phyloP scores from a whole-genome alignment of 2,888 invertebrate species.

The Ferdinandea cuprea region DNA sequence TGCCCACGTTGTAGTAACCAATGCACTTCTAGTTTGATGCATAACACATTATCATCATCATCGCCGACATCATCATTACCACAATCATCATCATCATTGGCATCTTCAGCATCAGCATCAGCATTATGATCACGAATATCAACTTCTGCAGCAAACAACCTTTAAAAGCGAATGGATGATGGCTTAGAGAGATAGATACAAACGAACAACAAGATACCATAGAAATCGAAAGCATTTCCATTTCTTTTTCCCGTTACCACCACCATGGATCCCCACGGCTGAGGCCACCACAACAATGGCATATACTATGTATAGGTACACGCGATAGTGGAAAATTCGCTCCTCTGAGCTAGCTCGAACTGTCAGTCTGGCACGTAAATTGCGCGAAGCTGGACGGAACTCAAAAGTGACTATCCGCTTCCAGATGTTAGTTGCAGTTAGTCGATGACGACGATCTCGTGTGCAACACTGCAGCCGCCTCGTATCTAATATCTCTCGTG shows the following conservation, averaged over 20 bases:
- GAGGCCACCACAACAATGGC: slow-evolving; percentile 48
- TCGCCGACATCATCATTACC: slow-evolving; percentile 28
- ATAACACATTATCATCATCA: slow-evolving; percentile 65
- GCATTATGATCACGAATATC: slow-evolving; percentile 13
- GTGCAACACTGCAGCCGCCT: slow-evolving; percentile 34
- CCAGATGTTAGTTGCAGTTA: slow-evolving; percentile 70
- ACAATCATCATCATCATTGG: slow-evolving; percentile 32
- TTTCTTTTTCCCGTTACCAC: slow-evolving; percentile 73
- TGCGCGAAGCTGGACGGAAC: slow-evolving; percentile 73
- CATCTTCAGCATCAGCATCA: slow-evolving; percentile 17
- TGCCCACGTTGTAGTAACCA: slow-evolving; percentile 48
- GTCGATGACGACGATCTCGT: slow-evolving; percentile 66
- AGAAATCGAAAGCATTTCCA: slow-evolving; percentile 74
- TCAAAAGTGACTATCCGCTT: slow-evolving; percentile 54
- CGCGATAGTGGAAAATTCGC: slow-evolving; percentile 66
- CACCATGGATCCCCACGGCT: slow-evolving; percentile 59
- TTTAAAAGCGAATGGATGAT: slow-evolving; percentile 61
- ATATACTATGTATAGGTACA: too few species aligned
- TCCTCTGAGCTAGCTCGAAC: slow-evolving; percentile 55
- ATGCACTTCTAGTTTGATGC: slow-evolving; percentile 70
- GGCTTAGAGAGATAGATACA: slow-evolving; percentile 18
- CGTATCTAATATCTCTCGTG: slow-evolving; percentile 26
- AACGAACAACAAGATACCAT: slow-evolving; percentile 52
- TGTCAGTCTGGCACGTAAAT: slow-evolving; percentile 72
- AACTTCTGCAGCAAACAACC: slow-evolving; percentile 60